A percentile compares a stretch with the other conserved stretches of the same genome.
Evolutionary conservation across 1,140 invertebrate genomes (phyloP).

Genomic region (Steinernema khuongi): DNA sequence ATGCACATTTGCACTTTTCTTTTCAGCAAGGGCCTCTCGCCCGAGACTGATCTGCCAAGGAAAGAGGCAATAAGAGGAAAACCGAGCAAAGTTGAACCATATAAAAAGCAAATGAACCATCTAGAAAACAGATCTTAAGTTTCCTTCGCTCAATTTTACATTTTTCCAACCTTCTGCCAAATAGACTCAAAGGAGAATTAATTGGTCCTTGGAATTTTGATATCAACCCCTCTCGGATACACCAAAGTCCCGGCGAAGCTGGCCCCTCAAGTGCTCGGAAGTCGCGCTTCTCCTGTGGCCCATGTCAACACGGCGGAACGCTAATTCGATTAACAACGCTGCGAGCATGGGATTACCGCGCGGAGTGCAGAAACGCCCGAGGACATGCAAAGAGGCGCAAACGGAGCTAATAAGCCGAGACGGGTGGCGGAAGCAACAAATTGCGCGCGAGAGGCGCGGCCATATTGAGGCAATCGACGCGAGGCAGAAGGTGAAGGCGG

Average conservation of each 20-base stretch:
- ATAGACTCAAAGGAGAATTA: too few relatives aligned
- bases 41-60: too few relatives aligned
- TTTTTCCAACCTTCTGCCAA: too few relatives aligned
- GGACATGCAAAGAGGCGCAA: neutral
- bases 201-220: neutral
- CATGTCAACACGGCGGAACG: neutral
- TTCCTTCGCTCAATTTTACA: too few relatives aligned
- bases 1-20: too few relatives aligned
- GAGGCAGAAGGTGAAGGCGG: neutral
- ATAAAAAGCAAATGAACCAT: too few relatives aligned
- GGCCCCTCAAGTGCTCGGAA: neutral
- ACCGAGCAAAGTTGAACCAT: too few relatives aligned
- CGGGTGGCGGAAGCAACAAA: neutral
- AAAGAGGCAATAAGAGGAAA: too few relatives aligned
- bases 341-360: neutral
- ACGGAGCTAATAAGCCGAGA: neutral
- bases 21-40: too few relatives aligned
- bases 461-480: neutral
- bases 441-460: neutral
- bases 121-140: too few relatives aligned
- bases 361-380: neutral
- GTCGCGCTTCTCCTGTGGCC: neutral
- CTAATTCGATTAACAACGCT: constrained; percentile 1
- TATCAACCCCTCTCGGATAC: too few relatives aligned
- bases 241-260: neutral